Evolutionary conservation across 37 sponge, comb jelly and placozoan species (phyloP), one percentile per base, ranked within the genome.

Genomic region (Crambe crambe): DNA sequence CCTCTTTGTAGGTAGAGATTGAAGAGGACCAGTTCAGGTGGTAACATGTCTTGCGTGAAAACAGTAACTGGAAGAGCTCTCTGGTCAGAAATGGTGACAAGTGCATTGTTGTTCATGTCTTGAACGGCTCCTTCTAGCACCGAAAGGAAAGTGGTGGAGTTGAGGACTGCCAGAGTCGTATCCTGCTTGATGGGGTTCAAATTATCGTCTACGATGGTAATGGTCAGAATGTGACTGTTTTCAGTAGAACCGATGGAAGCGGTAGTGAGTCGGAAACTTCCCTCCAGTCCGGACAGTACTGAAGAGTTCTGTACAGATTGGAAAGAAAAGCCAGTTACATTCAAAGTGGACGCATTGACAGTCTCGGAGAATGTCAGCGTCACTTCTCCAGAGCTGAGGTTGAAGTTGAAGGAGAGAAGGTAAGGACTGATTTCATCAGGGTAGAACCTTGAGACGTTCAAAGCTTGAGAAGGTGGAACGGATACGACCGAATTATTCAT

Each of bases 321-420:
- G 15, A 96, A 37, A 5, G 81, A 39, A 56, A 96, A 83, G 12
- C 89, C 83, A 26, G 91, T 72, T 1, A 90, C 58, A 60, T 76
- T 37, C 0, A 96, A 42, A 34, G 91, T 75, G 21, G 91, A 69
- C 12, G 86, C 88, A 66, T 90, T 84, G 36, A 96, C 83, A 22
- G 94, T 87, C 42, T 96, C 93, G 41, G 91, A 85, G 73, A 96
- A 96, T 36, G 72, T 82, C 2, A 96, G 82, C 22, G 41, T 62
- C 15, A 96, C 38, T 25, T 78, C 85, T 29, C 91, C 94, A 67
- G 79, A 77, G 54, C 86, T 96, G 26, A 96, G 56, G 64, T 96
- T 93, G 73, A 93, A 90, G 56, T 90, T 84, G 78, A 90, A 94
- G 5, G 75, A 61, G 17, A 73, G 38, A n/a, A 94, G 59, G 1